Evolutionary conservation across 2,113 vertebrate genomes (phyloP).

Genomic region (Coreoperca whiteheadi): DNA sequence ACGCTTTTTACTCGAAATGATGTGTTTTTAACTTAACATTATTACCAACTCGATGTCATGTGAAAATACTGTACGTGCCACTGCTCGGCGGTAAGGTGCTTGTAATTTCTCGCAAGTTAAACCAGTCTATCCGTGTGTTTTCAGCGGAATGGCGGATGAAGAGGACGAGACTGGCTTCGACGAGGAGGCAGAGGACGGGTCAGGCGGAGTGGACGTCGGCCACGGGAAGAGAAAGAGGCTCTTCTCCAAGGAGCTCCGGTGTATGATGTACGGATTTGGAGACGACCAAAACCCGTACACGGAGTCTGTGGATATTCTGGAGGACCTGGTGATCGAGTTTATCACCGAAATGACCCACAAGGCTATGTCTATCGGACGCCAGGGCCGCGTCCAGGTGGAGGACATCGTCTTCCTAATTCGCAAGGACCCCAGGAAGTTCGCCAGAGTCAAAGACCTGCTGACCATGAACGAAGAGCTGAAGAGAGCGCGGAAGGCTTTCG

Average conservation of each 20-base stretch:
- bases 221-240: conserved; percentile 93
- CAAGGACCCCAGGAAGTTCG: conserved; percentile 97
- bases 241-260: conserved; percentile 97
- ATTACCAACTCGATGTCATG: too few species aligned
- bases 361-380: conserved; percentile 97
- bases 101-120: background rate
- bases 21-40: background rate
- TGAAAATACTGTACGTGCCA: background rate
- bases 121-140: background rate
- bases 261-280: conserved; percentile 99
- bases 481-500: conserved; percentile 96
- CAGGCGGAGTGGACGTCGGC: conserved; percentile 87
- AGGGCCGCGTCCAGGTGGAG: conserved; percentile 98
- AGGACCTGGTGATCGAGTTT: conserved; percentile 98
- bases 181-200: conserved; percentile 91
- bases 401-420: conserved; percentile 98
- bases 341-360: conserved; percentile 99
- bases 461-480: conserved; percentile 99
- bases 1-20: accelerated
- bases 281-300: conserved; percentile 99
- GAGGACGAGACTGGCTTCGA: conserved; percentile 88
- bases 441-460: conserved; percentile 96
- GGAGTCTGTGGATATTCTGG: conserved; percentile 97
- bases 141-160: conserved; percentile 82
- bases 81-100: accelerated